Conservation (phyloP, 2,113 vertebrate genomes). For the Albula goreensis region DNA sequence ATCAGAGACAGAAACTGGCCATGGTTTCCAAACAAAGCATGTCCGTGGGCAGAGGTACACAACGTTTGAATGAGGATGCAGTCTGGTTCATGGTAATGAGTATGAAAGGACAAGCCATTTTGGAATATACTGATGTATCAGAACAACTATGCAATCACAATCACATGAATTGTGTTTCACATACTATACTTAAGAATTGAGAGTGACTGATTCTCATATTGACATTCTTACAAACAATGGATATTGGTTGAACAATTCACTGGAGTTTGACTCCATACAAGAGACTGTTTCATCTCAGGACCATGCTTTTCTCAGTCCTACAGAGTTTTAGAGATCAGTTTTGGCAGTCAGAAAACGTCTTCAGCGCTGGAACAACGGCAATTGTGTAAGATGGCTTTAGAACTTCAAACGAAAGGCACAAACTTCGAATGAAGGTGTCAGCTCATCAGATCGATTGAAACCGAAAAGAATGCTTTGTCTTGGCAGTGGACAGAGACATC, state of each 20-base stretch:
- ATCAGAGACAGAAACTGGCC: too few species aligned
- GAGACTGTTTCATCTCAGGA: not conserved
- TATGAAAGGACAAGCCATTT: too few species aligned
- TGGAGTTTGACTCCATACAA: not conserved
- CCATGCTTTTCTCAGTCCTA: not conserved
- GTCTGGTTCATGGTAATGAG: too few species aligned
- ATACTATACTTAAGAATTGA: not conserved
- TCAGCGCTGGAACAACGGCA: not conserved
- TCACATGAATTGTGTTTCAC: not conserved
- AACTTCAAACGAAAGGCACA: not conserved
- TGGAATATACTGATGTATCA: not conserved
- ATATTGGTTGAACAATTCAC: not conserved
- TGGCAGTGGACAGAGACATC: not conserved
- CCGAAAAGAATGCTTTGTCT: not conserved
- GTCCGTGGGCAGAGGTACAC: too few species aligned
- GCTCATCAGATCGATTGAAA: not conserved
- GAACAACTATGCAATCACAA: not conserved
- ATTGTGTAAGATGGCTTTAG: not conserved
- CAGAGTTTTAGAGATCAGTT: too few species aligned
- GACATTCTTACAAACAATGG: not conserved
- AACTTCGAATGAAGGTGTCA: not conserved
- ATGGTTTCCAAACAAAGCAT: too few species aligned
- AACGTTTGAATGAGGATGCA: too few species aligned
- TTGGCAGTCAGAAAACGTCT: not conserved
- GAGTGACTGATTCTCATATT: too few species aligned